Evolutionary conservation across 1,140 invertebrate species (phyloP), one percentile per base, ranked within the genome.

Genomic region (Pseudomyrmex concolor): DNA sequence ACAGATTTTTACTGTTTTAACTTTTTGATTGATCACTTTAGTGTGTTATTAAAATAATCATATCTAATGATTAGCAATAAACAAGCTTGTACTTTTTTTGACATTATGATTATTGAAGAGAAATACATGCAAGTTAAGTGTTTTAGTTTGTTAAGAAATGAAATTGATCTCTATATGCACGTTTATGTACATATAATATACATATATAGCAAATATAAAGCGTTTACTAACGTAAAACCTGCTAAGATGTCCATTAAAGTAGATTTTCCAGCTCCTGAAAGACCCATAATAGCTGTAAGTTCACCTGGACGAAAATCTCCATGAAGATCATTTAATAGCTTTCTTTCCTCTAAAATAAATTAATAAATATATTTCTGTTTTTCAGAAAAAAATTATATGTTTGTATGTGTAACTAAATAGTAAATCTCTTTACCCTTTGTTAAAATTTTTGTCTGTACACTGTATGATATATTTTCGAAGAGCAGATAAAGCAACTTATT

Each of bases 191-290:
- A 34, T 34, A 5, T 34, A 34, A 3, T 34, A 34, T 34, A 34
- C 4, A 34, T 34, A 34, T 34, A 34, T 34, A 7, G 34, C 5
- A 34, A 78, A 0, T 0, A 70, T 1, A 48, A 78, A 68, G 50
- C 2, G 2, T 71, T 19, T 83, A 95, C 95, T 95, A 94, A 97
- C 96, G 94, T 95, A 89, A 97, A 97, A 78, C 97, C 97, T 7
- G 97, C 96, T 51, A 97, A 92, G 83, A 97, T 96, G 88, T 97
- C 97, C 83, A 97, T 95, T 19, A 97, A 93, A 0, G 97, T 97
- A 15, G 97, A 97, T 93, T 98, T 98, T 15, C 97, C 98, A 22
- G 97, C 97, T 12, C 98, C 98, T 0, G 97, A 98, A 0, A 97
- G 97, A 8, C 98, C 97, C 97, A 98, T 97, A 68, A 97, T 97